Evolutionary conservation across 2,113 vertebrate genomes (phyloP), one percentile per base, ranked within the genome.

Genomic region (Stegastes partitus): DNA sequence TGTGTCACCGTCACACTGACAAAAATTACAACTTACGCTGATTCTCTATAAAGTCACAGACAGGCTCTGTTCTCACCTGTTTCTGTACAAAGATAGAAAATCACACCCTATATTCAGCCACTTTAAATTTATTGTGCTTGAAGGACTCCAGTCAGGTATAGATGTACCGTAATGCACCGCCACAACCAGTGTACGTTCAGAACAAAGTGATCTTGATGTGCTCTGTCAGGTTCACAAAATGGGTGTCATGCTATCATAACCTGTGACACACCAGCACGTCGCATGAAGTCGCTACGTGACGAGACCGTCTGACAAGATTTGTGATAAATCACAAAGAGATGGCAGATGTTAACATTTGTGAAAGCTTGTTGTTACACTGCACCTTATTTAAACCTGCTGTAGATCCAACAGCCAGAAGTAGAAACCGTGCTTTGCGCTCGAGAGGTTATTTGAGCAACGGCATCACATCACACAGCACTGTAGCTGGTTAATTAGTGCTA

Each of bases 181-280:
- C 47, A 23, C 69, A 72, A 74, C 53, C 18, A 45, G 53, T 50
- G 74, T 26, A 58, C 71, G 82, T 73, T 83, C 72, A 51, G 64
- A 78, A 80, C 74, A 81, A 89, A 86, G 79, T 84, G 89, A 88
- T 79, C 55, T 58, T 87, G 62, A 89, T 82, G 84, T 51, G 74
- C 67, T 68, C 79, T 70, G 71, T 82, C 80, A 82, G 68, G 67
- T 85, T 80, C 74, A 65, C 73, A 68, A 23, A 80, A 67, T 67
- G 28, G 58, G 69, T 61, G 70, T 76, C 70, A 64, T 63, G 56
- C 62, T 74, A 39, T 81, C 68, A 47, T 28, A 88, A 77, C 78
- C 58, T 63, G 54, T 73, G 59, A 65, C 62, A 72, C 62, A 28
- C 34, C 7, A 16, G 63, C 45, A 57, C 49, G 68, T 45, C 53